Base-by-base conservation (phyloP, 2,888 invertebrate species). In the Pristionchus entomophagus region DNA sequence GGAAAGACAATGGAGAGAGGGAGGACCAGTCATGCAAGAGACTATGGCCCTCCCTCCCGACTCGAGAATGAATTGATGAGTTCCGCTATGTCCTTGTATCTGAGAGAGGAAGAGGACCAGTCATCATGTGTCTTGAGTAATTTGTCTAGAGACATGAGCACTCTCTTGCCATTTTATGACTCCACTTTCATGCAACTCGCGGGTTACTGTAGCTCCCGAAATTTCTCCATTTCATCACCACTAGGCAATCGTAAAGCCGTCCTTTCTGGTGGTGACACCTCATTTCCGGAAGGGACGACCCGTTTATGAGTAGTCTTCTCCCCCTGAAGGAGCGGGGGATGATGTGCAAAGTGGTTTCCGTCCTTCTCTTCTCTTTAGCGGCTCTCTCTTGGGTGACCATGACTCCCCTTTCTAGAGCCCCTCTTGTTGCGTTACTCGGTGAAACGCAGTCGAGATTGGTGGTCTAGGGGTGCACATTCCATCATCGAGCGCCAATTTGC, bases 11-110 rank as follows among this genome's bases (percentile, higher is more conserved):
- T 73, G 38, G 73, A 45, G 45, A 45, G 73, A 73, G n/a, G 38
- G 45, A 73, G 73, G 41, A 73, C 35, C 65, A 65, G 73, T 73
- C 73, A 73, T 73, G 73, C 73, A 73, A 73, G 73, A n/a, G 73
- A 41, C n/a, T n/a, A 22, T 22, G 22, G 22, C 14, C 38, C 5
- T 6, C 22, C 32, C n/a, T 26, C 12, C n/a, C 22, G 41, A 45
- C 38, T 73, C 73, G 73, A 26, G 73, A 73, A 73, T 73, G 73
- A 73, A 73, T 73, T 73, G 73, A 73, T 73, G 73, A 73, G 73
- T 73, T 73, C 73, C 73, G 73, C 73, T 73, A 73, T 73, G 73
- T 73, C 73, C 73, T 73, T 73, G 73, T 73, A 73, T 73, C 73
- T 38, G 65, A 65, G 65, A 59, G 59, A 32, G 65, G 73, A 73